A percentile compares a stretch with the other conserved stretches of the same genome.
These are phyloP conservation scores for Pelosia muscerda DNA, from an alignment of 2,888 invertebrate genomes.

Conservation along the genomic window DNA sequence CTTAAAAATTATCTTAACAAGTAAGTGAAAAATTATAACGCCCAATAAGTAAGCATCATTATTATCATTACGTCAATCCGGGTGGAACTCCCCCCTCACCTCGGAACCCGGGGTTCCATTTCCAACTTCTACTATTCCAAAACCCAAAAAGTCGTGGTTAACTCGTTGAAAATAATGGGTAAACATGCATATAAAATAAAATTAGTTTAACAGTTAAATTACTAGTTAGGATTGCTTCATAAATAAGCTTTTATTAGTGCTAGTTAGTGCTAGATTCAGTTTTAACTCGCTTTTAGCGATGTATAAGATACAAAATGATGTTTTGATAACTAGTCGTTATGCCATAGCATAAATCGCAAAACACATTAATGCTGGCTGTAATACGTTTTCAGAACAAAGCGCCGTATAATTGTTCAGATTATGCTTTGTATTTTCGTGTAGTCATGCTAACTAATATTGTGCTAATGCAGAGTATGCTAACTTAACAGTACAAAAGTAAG, in stretches of 20 bases:
- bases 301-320: constrained; percentile 22
- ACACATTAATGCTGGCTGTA: constrained; percentile 28
- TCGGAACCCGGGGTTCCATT: too few relatives aligned
- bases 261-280: background rate
- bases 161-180: background rate
- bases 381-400: constrained; percentile 26
- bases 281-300: background rate
- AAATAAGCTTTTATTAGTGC: background rate
- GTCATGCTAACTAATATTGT: constrained; percentile 8
- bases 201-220: background rate
- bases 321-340: constrained; percentile 35
- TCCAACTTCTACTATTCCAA: too few relatives aligned
- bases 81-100: too few relatives aligned
- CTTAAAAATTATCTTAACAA: background rate
- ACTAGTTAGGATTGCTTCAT: background rate
- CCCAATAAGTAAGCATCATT: too few relatives aligned
- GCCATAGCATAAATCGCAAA: constrained; percentile 31
- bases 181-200: background rate
- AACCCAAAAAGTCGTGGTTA: background rate
- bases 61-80: background rate
- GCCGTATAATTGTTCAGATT: constrained; percentile 35
- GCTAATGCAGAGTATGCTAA: constrained; percentile 2
- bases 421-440: constrained; percentile 17
- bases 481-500: constrained; percentile 10
- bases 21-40: background rate